These are phyloP conservation scores for Forpus xanthops DNA, from an alignment of 2,797 vertebrate genomes.

Conservation along the genomic window DNA sequence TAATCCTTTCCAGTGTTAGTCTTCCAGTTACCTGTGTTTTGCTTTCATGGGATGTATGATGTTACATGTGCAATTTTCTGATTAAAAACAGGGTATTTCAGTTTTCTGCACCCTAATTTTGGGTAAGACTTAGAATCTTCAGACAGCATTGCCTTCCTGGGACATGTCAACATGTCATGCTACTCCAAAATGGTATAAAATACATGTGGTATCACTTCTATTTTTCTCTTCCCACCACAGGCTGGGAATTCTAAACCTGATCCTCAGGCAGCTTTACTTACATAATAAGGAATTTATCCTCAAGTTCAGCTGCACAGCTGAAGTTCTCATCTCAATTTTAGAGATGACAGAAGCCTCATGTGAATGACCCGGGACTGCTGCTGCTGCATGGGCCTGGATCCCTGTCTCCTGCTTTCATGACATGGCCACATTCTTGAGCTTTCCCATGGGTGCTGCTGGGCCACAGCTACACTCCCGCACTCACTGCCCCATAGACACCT, in stretches of 20 bases:
- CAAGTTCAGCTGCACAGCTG: background rate
- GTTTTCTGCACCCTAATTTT: background rate
- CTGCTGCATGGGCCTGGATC: background rate
- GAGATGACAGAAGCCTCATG: background rate
- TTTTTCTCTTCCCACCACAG: background rate
- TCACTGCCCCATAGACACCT: background rate
- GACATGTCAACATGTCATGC: background rate
- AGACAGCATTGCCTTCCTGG: background rate
- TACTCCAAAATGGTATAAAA: background rate
- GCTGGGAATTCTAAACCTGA: background rate
- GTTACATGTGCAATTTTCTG: background rate
- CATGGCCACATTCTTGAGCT: rapidly evolving
- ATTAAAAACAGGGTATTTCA: background rate
- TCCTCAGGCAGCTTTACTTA: background rate
- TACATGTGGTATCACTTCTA: background rate
- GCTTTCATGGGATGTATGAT: background rate
- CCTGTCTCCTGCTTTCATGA: too few relatives aligned
- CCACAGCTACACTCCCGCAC: rapidly evolving
- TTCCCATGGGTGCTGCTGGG: background rate
- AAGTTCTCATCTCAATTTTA: background rate
- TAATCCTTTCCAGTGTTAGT: background rate
- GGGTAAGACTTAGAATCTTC: background rate
- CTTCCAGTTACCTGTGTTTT: background rate
- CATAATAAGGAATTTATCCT: background rate
- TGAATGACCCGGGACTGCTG: background rate